Conservation (phyloP, 1,140 invertebrate genomes). For the Lamellibrachia luymesi region DNA sequence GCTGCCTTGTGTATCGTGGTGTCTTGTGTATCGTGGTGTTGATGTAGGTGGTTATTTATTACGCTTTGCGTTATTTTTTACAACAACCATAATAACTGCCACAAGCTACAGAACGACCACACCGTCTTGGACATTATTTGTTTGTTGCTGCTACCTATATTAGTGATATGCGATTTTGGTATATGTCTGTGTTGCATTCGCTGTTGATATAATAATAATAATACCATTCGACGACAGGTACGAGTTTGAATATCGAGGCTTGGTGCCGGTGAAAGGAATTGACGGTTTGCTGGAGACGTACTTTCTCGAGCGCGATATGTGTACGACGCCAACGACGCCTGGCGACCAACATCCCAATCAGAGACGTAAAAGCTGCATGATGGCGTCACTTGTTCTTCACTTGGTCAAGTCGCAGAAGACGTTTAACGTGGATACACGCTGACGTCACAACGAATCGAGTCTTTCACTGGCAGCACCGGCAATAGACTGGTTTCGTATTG, state of each 20-base stretch:
- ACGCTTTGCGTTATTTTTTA: no score
- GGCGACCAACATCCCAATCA: background rate
- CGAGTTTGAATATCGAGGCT: conserved; percentile 53
- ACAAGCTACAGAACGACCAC: no score
- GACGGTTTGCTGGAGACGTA: background rate
- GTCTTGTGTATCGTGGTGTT: no score
- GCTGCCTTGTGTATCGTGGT: no score
- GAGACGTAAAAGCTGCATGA: background rate
- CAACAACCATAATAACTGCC: no score
- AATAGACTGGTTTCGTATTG: no score
- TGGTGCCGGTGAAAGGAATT: conserved; percentile 53
- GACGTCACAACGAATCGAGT: background rate
- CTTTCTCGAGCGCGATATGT: background rate
- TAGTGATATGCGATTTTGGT: no score
- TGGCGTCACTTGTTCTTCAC: background rate
- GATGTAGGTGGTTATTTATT: no score
- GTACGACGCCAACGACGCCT: background rate
- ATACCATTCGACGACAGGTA: conserved; percentile 59
- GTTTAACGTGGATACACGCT: background rate
- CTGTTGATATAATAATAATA: background rate
- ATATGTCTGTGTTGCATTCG: background rate
- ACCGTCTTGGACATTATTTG: no score
- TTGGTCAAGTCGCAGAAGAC: background rate
- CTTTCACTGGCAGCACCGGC: no score
- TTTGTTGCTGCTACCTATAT: no score